These are phyloP conservation scores for Drosophila sechellia DNA, from an alignment of 1,140 invertebrate species.

Conservation along the genomic window DNA sequence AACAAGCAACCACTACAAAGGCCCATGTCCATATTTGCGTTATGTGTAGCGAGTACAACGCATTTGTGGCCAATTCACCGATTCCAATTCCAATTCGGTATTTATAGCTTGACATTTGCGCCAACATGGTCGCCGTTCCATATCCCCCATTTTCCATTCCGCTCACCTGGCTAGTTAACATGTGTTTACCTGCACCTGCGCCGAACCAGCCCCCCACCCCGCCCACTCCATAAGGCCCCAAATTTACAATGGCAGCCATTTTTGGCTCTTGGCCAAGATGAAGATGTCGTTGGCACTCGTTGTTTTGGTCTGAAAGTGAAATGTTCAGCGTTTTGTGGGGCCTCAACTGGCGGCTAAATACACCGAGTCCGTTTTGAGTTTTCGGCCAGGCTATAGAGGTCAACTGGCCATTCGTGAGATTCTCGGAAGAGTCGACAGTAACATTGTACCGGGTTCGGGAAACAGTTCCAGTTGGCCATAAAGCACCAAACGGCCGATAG, in stretches of 20 bases:
- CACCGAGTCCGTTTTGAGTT: slow-evolving; percentile 13
- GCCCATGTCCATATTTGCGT: slow-evolving; percentile 74
- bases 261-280: slow-evolving; percentile 65
- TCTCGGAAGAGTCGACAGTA: slow-evolving; percentile 57
- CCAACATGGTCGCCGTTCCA: slow-evolving; percentile 46
- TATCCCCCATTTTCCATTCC: background rate
- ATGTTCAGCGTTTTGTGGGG: slow-evolving; percentile 52
- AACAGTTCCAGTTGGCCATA: slow-evolving; percentile 56
- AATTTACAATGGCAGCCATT: slow-evolving; percentile 76
- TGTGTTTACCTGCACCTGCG: slow-evolving; percentile 65
- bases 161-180: slow-evolving; percentile 56
- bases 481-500: slow-evolving; percentile 67
- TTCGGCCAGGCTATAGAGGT: slow-evolving; percentile 54
- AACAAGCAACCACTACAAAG: slow-evolving; percentile 34
- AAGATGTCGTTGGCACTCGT: slow-evolving; percentile 66
- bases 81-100: slow-evolving; percentile 76
- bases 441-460: slow-evolving; percentile 56
- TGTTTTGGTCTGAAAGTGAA: slow-evolving; percentile 65
- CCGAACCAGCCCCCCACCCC: slow-evolving; percentile 57
- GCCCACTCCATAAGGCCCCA: slow-evolving; percentile 34
- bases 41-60: slow-evolving; percentile 70
- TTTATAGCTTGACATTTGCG: slow-evolving; percentile 79
- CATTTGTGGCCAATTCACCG: slow-evolving; percentile 73
- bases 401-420: slow-evolving; percentile 53
- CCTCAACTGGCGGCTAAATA: slow-evolving; percentile 35